Conservation (phyloP, 1,140 invertebrate genomes). For the Theocolax elegans region DNA sequence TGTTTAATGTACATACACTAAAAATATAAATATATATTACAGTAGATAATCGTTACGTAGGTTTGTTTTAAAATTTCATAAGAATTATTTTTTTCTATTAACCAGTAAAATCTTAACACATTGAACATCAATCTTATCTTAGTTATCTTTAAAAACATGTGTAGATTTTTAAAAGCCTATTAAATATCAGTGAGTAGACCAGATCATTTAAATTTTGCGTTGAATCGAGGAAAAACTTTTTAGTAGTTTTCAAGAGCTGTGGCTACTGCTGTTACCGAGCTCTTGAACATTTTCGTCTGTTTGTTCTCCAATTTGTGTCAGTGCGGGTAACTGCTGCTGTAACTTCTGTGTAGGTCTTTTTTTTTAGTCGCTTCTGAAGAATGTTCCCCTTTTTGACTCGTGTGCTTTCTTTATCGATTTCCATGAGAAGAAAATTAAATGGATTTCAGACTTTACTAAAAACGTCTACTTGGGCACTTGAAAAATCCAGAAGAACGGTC, state of each 20-base stretch:
- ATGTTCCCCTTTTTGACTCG: background rate
- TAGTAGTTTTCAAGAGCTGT: constrained; percentile 4
- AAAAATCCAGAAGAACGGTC: background rate
- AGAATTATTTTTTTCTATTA: too few relatives aligned
- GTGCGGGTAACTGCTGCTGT: background rate
- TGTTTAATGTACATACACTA: too few relatives aligned
- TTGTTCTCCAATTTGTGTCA: background rate
- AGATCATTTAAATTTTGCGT: constrained; percentile 21
- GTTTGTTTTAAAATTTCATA: too few relatives aligned
- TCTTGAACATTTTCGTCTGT: background rate
- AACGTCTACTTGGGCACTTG: background rate
- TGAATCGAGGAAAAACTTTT: background rate
- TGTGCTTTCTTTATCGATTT: background rate
- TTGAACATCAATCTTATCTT: background rate
- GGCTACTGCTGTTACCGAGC: background rate
- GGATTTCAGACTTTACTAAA: background rate
- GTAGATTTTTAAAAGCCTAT: too few relatives aligned
- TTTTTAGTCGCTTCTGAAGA: background rate
- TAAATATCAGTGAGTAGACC: too few relatives aligned
- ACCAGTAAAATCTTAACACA: background rate
- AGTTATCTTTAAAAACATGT: constrained; percentile 3
- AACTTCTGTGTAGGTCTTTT: constrained; percentile 19
- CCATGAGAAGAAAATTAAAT: background rate
- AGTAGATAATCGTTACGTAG: too few relatives aligned
- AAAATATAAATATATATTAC: too few relatives aligned